phyloP scores from a whole-genome alignment of 1,140 invertebrate species.

The Spodoptera frugiperda region DNA sequence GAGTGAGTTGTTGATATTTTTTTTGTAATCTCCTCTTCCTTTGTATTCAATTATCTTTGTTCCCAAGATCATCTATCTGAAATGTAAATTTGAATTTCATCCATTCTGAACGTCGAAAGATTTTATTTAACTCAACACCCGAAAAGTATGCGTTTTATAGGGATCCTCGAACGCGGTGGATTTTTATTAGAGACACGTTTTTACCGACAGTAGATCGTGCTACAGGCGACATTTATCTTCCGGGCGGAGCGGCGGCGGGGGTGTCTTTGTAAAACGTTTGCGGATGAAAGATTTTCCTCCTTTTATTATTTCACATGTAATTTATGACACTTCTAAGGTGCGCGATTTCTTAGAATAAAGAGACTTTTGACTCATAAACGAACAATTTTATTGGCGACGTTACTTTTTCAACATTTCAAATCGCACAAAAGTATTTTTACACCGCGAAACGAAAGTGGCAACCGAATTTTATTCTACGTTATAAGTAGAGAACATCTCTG shows the following conservation, averaged over 20 bases:
- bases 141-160: constrained; percentile 51
- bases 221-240: constrained; percentile 78
- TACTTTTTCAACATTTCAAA: constrained; percentile 46
- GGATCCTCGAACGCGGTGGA: constrained; percentile 40
- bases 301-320: constrained; percentile 83
- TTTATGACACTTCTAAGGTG: constrained; percentile 79
- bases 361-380: constrained; percentile 65
- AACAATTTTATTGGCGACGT: constrained; percentile 58
- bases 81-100: constrained; percentile 42
- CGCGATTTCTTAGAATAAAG: constrained; percentile 64
- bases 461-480: constrained; percentile 47
- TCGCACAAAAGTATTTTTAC: constrained; percentile 39
- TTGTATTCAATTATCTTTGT: constrained; percentile 60
- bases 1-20: constrained; percentile 61
- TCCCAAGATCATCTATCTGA: constrained; percentile 39
- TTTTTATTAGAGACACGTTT: constrained; percentile 70
- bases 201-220: constrained; percentile 71
- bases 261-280: constrained; percentile 80
- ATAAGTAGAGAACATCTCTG: constrained; percentile 60
- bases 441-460: constrained; percentile 35
- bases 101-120: constrained; percentile 22
- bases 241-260: constrained; percentile 57
- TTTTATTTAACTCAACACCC: constrained; percentile 44
- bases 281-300: constrained; percentile 79
- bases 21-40: constrained; percentile 51